A percentile compares a stretch with the other conserved stretches of the same genome.
Evolutionary conservation across 2,797 vertebrate genomes (phyloP).

Genomic region (Lepidocolaptes lacrymiger): DNA sequence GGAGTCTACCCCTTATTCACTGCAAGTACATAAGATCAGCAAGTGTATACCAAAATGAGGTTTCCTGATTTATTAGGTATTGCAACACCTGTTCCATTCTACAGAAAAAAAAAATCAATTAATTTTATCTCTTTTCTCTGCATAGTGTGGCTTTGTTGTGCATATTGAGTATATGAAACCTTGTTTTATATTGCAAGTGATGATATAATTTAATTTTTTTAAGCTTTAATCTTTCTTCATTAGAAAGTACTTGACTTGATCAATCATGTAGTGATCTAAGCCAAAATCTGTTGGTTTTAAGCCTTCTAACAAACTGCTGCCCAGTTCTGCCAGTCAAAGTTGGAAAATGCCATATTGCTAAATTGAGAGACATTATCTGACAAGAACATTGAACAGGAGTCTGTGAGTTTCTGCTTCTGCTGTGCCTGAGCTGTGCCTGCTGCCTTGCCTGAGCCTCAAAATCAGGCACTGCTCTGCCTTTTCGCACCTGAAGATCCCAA

Average conservation of each 20-base stretch:
- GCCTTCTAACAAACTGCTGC: neutral
- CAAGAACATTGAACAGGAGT: neutral
- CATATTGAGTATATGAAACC: neutral
- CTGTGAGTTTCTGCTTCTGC: neutral
- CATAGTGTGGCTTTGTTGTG: neutral
- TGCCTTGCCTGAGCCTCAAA: neutral
- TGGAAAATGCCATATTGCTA: neutral
- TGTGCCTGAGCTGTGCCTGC: neutral
- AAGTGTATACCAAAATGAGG: neutral
- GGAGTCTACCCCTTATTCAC: too few species aligned
- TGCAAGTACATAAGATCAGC: neutral
- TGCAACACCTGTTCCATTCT: neutral
- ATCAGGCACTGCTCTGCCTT: fast-evolving
- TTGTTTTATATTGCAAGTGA: neutral
- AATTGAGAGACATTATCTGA: neutral
- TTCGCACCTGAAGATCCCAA: neutral
- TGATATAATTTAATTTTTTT: neutral
- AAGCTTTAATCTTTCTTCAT: slow-evolving; percentile 4
- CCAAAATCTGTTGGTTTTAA: neutral
- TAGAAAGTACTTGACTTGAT: neutral
- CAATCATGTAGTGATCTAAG: neutral
- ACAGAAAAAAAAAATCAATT: neutral
- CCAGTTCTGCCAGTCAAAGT: neutral
- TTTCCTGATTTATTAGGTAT: neutral
- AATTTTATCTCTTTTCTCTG: neutral